These are phyloP conservation scores for Ctenochaetus hawaiiensis DNA, from an alignment of 2,797 vertebrate species.

Conservation along the genomic window DNA sequence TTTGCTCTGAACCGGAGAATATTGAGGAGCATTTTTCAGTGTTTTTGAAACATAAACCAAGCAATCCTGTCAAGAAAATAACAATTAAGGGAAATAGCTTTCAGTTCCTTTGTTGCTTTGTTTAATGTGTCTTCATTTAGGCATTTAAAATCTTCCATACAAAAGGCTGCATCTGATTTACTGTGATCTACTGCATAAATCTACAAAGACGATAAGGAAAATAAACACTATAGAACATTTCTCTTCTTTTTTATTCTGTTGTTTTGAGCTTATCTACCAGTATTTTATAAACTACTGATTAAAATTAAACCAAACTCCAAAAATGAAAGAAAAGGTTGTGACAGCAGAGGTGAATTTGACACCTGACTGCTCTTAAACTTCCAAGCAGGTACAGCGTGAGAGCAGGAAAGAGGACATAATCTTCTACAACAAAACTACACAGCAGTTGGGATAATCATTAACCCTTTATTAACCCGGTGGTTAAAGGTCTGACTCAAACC, in stretches of 20 bases:
- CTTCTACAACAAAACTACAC: neutral
- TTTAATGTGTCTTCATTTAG: no score
- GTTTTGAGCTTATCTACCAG: neutral
- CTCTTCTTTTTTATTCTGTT: no score
- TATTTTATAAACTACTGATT: neutral
- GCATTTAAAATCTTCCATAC: no score
- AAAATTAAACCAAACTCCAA: neutral
- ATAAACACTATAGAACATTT: no score
- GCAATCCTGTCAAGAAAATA: neutral
- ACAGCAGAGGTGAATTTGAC: neutral
- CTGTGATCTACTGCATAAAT: no score
- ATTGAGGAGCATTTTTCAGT: neutral
- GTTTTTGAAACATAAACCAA: neutral
- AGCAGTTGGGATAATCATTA: conserved; percentile 18
- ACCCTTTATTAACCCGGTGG: conserved; percentile 1
- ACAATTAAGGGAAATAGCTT: neutral
- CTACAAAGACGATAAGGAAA: no score
- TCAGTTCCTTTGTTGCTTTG: no score
- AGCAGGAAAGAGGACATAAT: conserved; percentile 32
- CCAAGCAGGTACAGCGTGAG: neutral
- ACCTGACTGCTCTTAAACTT: neutral
- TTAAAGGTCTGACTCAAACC: conserved; percentile 7
- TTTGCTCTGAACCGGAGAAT: neutral
- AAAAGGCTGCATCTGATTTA: no score
- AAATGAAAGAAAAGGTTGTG: neutral